phyloP scores from a whole-genome alignment of 2,888 invertebrate species.

The Troides aeacus region DNA sequence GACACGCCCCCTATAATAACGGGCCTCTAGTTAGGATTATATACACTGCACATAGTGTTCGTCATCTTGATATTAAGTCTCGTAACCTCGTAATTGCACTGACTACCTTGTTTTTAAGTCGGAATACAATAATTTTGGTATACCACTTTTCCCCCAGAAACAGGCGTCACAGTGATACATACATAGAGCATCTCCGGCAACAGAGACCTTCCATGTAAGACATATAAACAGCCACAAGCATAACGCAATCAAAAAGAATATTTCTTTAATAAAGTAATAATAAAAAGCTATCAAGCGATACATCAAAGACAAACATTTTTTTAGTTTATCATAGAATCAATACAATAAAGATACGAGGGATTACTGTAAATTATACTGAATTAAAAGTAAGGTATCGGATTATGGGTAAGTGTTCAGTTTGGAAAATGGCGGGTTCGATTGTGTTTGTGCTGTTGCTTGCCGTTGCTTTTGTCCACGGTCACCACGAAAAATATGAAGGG shows the following conservation, averaged over 20 bases:
- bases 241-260: neutral
- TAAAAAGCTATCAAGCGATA: conserved; percentile 5
- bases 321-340: conserved; percentile 18
- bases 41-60: too few relatives aligned
- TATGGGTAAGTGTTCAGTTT: conserved; percentile 33
- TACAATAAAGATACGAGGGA: conserved; percentile 29
- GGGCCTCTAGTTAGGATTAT: too few relatives aligned
- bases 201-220: too few relatives aligned
- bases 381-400: conserved; percentile 34
- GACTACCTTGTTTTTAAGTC: too few relatives aligned
- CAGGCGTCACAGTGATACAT: too few relatives aligned
- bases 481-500: conserved; percentile 73
- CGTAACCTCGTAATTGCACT: too few relatives aligned
- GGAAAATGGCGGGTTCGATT: conserved; percentile 51
- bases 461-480: conserved; percentile 47
- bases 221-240: neutral
- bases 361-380: conserved; percentile 12
- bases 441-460: conserved; percentile 47
- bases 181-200: too few relatives aligned
- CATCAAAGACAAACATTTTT: conserved; percentile 23
- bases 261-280: neutral
- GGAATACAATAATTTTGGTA: too few relatives aligned
- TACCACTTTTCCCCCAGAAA: too few relatives aligned
- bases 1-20: too few relatives aligned
- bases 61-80: too few relatives aligned